These are phyloP conservation scores for Drosophila melanica DNA, from an alignment of 1,140 invertebrate genomes.

Conservation along the genomic window DNA sequence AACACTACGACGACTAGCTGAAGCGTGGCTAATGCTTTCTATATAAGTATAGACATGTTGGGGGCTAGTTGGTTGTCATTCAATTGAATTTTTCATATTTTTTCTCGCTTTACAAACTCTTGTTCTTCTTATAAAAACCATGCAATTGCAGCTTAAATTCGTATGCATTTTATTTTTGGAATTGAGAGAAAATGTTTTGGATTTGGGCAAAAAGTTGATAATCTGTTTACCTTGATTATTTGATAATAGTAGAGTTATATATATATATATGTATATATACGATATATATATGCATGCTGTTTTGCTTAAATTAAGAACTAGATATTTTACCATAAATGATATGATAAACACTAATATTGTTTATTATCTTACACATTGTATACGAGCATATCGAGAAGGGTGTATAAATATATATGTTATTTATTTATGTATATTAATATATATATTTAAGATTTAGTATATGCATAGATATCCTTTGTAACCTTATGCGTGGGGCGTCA, in stretches of 20 bases:
- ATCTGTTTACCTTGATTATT: conserved; percentile 50
- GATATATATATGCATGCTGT: conserved; percentile 43
- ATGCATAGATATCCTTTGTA: conserved; percentile 44
- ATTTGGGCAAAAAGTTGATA: conserved; percentile 52
- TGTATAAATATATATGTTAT: conserved; percentile 29
- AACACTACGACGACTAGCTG: conserved; percentile 69
- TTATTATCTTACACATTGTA: conserved; percentile 80
- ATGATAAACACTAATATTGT: conserved; percentile 67
- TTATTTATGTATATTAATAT: conserved; percentile 18
- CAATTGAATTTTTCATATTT: conserved; percentile 26
- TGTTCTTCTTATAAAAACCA: conserved; percentile 55
- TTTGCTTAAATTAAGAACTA: conserved; percentile 41
- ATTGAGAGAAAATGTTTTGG: conserved; percentile 48
- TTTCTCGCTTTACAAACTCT: conserved; percentile 43
- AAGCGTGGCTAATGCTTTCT: conserved; percentile 60
- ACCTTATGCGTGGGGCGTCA: conserved; percentile 37
- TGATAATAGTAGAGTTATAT: conserved; percentile 40
- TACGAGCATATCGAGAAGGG: conserved; percentile 58
- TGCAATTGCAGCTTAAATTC: conserved; percentile 77
- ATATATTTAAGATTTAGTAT: conserved; percentile 48
- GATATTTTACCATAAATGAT: conserved; percentile 59
- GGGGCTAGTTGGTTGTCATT: conserved; percentile 53
- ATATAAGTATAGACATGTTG: conserved; percentile 9
- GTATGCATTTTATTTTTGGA: conserved; percentile 53
- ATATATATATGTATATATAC: conserved; percentile 39